Conservation (phyloP, 2,113 vertebrate species). For the Crotalus horridus region DNA sequence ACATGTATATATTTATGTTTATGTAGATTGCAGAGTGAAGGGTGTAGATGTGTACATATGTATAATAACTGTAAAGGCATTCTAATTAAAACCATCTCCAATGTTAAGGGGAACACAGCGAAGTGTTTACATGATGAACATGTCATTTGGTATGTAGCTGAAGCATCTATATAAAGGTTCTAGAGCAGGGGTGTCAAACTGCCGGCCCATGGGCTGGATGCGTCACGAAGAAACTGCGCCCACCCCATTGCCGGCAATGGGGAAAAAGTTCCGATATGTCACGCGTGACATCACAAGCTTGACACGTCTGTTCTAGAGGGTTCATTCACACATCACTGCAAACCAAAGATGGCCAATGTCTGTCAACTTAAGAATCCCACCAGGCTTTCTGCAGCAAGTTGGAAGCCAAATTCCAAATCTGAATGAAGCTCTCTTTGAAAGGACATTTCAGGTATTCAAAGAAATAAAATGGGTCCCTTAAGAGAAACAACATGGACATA, state of each 20-base stretch:
- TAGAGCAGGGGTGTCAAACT: too few species aligned
- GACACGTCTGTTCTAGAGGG: not conserved
- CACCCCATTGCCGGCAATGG: too few species aligned
- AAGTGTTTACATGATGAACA: not conserved
- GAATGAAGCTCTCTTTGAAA: not conserved
- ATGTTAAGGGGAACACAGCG: not conserved
- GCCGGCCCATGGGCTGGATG: too few species aligned
- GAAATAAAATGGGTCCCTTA: not conserved
- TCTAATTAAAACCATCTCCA: not conserved
- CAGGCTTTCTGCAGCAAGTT: not conserved
- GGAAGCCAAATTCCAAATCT: not conserved
- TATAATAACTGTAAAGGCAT: not conserved
- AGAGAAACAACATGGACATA: not conserved
- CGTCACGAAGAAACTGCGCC: too few species aligned
- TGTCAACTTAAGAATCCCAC: not conserved
- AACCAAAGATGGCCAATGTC: not conserved
- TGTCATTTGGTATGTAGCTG: not conserved
- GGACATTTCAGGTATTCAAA: not conserved
- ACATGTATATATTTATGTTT: too few species aligned
- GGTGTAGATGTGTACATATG: not conserved
- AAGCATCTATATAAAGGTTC: not conserved
- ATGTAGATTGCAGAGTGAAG: too few species aligned
- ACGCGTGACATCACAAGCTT: too few species aligned
- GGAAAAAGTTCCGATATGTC: too few species aligned
- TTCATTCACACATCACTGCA: not conserved